These are phyloP conservation scores for Origma solitaria DNA, from an alignment of 2,113 vertebrate species.

Conservation along the genomic window DNA sequence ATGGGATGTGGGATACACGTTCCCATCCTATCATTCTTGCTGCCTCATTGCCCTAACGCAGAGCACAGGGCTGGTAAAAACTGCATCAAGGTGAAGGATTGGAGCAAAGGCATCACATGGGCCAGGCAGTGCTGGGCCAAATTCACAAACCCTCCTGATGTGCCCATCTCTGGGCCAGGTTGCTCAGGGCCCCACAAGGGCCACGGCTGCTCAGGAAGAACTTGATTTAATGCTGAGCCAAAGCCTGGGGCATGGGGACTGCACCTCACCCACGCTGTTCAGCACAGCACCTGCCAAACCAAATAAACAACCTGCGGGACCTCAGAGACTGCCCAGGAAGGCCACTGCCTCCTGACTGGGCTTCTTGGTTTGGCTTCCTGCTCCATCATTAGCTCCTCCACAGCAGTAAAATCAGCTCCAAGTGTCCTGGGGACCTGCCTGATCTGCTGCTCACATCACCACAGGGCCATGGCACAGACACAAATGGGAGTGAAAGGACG, in stretches of 20 bases:
- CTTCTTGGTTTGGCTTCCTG: not conserved
- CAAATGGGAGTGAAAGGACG: not conserved
- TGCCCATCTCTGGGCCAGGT: no score
- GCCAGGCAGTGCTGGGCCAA: no score
- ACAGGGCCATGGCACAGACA: not conserved
- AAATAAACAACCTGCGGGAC: not conserved
- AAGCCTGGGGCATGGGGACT: not conserved
- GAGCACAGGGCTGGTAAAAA: not conserved
- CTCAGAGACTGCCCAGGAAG: not conserved
- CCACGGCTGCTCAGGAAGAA: not conserved
- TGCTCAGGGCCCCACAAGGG: no score
- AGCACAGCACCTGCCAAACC: not conserved
- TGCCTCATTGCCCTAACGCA: not conserved
- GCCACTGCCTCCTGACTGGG: not conserved
- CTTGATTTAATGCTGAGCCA: not conserved
- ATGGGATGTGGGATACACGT: fast-evolving
- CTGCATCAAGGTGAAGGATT: fast-evolving
- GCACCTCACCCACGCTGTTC: fast-evolving
- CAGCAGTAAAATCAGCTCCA: not conserved
- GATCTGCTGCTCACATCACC: not conserved
- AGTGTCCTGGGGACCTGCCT: not conserved
- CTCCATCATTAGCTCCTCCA: not conserved
- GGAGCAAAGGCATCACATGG: not conserved
- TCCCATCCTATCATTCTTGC: fast-evolving
- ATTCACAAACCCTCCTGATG: no score